These are phyloP conservation scores for Burhinus oedicnemus DNA, from an alignment of 2,113 vertebrate genomes.

Conservation along the genomic window DNA sequence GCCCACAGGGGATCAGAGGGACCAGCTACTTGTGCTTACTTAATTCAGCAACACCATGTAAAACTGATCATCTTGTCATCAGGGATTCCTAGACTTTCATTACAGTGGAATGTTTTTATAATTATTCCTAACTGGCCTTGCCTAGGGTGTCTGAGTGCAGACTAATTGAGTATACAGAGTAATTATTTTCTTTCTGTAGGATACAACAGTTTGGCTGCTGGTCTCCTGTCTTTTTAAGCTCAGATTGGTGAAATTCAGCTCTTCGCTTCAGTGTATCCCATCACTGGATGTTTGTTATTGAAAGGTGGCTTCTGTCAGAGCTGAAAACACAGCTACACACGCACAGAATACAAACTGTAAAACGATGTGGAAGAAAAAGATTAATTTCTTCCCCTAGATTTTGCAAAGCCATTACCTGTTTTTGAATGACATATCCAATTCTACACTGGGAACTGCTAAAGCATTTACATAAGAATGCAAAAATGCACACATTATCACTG, in stretches of 20 bases:
- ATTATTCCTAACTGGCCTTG: background rate
- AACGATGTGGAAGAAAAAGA: background rate
- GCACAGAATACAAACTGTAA: constrained; percentile 1
- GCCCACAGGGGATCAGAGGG: rapidly evolving
- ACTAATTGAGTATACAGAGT: background rate
- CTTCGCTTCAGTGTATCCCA: background rate
- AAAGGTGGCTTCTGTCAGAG: background rate
- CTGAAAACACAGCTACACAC: background rate
- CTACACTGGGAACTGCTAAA: constrained; percentile 13
- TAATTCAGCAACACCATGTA: background rate
- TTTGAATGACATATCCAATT: constrained; percentile 66
- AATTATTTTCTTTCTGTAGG: background rate
- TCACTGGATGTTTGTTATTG: background rate
- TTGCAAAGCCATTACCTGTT: constrained; percentile 51
- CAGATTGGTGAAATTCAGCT: background rate
- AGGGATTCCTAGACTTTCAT: background rate
- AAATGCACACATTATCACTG: constrained; percentile 71
- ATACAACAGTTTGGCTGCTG: background rate
- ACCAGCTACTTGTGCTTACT: background rate
- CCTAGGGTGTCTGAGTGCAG: background rate
- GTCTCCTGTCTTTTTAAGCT: background rate
- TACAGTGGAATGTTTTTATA: background rate
- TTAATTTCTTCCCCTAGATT: constrained; percentile 40
- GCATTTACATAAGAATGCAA: constrained; percentile 71
- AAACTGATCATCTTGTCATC: background rate